Conservation (phyloP, 2,797 vertebrate genomes). For the Oreortyx pictus region DNA sequence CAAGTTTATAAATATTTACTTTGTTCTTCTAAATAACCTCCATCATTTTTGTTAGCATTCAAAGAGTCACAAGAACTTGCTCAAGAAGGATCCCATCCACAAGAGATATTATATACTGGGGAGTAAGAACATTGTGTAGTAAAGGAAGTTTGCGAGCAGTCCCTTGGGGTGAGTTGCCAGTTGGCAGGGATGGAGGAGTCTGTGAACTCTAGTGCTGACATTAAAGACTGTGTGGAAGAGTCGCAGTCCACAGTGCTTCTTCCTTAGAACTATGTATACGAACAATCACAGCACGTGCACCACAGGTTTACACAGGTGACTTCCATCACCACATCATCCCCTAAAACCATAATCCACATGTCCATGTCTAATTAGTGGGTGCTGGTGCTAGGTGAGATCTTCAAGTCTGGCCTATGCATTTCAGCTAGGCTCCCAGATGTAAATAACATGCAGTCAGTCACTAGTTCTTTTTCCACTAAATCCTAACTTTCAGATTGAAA, state of each 20-base stretch:
- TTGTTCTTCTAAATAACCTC: constrained; percentile 8
- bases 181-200: not conserved
- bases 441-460: not conserved
- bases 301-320: not conserved
- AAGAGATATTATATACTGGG: not conserved
- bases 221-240: not conserved
- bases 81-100: not conserved
- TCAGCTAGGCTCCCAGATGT: not conserved
- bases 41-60: not conserved
- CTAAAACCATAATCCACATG: not conserved
- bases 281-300: not conserved
- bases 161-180: not conserved
- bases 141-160: not conserved
- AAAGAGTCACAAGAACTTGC: not conserved
- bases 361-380: not conserved
- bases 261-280: accelerated
- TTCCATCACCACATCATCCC: not conserved
- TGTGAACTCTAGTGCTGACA: not conserved
- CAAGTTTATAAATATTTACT: not conserved
- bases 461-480: not conserved
- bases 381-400: not conserved
- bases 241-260: not conserved
- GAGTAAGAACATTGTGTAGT: not conserved
- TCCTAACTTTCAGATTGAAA: not conserved
- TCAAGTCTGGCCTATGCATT: not conserved